Conservation (phyloP, 2,888 invertebrate genomes). For the Tromatobia lineatoria region DNA sequence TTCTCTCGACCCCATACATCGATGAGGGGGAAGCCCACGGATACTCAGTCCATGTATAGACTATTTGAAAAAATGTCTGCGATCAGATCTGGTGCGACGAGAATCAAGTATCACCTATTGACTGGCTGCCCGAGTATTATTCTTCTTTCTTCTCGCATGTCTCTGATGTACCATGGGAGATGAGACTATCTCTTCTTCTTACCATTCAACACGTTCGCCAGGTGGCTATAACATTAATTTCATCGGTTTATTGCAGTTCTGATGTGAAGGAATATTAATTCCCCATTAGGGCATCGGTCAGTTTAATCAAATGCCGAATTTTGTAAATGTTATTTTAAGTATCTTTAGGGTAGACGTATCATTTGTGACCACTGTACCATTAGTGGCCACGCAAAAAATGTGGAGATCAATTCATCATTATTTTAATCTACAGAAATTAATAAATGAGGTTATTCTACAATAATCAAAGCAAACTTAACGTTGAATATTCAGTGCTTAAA, state of each 20-base stretch:
- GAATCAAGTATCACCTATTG: conserved; percentile 83
- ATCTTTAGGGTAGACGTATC: too few relatives aligned
- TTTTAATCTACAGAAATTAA: too few relatives aligned
- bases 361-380: too few relatives aligned
- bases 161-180: conserved; percentile 24
- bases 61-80: conserved; percentile 71
- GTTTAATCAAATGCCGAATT: not conserved
- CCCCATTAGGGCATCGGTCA: not conserved
- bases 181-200: conserved; percentile 17
- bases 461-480: too few relatives aligned
- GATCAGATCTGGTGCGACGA: conserved; percentile 78
- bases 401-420: too few relatives aligned
- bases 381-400: too few relatives aligned
- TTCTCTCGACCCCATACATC: conserved; percentile 27
- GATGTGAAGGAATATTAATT: not conserved
- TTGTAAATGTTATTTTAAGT: not conserved
- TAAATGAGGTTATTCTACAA: too few relatives aligned
- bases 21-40: conserved; percentile 23
- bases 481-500: too few relatives aligned
- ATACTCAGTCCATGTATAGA: conserved; percentile 15
- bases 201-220: conserved; percentile 16
- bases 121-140: conserved; percentile 62
- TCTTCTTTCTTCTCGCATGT: conserved; percentile 29
- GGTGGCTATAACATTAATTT: not conserved
- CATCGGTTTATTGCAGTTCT: conserved; percentile 22